Conservation (phyloP, 2,113 vertebrate species). For the Eleginops maclovinus region DNA sequence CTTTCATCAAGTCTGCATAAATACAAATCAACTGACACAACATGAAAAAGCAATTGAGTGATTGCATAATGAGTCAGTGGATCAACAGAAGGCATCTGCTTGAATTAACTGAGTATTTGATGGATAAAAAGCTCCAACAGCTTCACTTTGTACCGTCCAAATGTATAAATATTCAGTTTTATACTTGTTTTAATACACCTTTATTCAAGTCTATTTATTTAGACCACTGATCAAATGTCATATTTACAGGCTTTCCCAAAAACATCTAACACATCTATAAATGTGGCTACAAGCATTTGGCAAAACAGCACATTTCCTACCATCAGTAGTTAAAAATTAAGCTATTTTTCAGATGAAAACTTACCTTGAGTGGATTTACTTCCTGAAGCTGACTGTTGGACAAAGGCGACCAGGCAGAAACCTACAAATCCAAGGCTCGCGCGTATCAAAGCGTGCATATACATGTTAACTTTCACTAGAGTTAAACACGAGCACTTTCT, state of each 20-base stretch:
- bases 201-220: neutral
- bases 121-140: slow-evolving; percentile 12
- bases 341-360: slow-evolving; percentile 68
- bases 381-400: slow-evolving; percentile 89
- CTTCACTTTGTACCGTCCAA: neutral
- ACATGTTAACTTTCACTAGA: slow-evolving; percentile 78
- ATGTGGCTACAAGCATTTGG: neutral
- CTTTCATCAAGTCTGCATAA: slow-evolving; percentile 7
- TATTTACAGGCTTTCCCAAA: slow-evolving; percentile 1
- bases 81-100: slow-evolving; percentile 26
- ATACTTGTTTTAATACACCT: neutral
- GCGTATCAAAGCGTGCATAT: slow-evolving; percentile 86
- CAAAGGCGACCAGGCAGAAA: slow-evolving; percentile 89
- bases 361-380: slow-evolving; percentile 93
- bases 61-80: slow-evolving; percentile 26
- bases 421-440: slow-evolving; percentile 87
- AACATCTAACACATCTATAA: neutral
- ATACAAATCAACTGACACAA: slow-evolving; percentile 18
- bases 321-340: neutral
- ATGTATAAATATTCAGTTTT: neutral
- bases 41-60: slow-evolving; percentile 25
- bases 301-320: neutral
- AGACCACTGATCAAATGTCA: slow-evolving; percentile 16
- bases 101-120: slow-evolving; percentile 6
- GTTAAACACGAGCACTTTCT: slow-evolving; percentile 65